Evolutionary conservation across 2,113 vertebrate species (phyloP).

Genomic region (Lepus americanus): DNA sequence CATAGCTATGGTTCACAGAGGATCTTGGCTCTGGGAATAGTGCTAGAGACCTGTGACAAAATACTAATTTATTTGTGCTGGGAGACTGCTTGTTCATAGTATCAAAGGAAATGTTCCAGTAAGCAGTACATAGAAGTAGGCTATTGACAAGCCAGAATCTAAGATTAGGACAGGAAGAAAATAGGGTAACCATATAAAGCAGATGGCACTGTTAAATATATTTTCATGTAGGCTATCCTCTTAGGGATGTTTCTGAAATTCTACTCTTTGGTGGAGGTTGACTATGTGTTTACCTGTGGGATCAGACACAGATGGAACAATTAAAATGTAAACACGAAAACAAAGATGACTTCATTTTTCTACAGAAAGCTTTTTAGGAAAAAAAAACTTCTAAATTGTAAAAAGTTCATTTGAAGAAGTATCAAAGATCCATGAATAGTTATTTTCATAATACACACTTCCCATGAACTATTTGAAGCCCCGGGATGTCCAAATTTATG

Average conservation of each 20-base stretch:
- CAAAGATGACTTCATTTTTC: not conserved
- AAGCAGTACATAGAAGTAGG: not conserved
- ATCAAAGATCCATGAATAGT: not conserved
- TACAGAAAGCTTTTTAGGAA: not conserved
- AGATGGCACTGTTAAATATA: not conserved
- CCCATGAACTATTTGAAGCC: too few relatives aligned
- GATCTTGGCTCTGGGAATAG: not conserved
- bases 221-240: not conserved
- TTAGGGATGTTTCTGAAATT: conserved; percentile 1
- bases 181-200: not conserved
- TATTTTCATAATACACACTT: too few relatives aligned
- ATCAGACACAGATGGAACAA: not conserved
- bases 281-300: not conserved
- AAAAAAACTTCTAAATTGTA: too few relatives aligned
- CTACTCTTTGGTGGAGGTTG: not conserved
- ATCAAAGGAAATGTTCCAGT: not conserved
- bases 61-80: not conserved
- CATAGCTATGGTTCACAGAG: not conserved
- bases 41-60: not conserved
- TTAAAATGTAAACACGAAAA: not conserved
- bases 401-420: not conserved
- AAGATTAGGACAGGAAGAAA: not conserved
- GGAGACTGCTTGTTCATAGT: not conserved
- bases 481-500: too few relatives aligned
- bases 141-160: not conserved